Evolutionary conservation across 2,888 invertebrate genomes (phyloP), one percentile per base, ranked within the genome.

Genomic region (Trichopoda pennipes): DNA sequence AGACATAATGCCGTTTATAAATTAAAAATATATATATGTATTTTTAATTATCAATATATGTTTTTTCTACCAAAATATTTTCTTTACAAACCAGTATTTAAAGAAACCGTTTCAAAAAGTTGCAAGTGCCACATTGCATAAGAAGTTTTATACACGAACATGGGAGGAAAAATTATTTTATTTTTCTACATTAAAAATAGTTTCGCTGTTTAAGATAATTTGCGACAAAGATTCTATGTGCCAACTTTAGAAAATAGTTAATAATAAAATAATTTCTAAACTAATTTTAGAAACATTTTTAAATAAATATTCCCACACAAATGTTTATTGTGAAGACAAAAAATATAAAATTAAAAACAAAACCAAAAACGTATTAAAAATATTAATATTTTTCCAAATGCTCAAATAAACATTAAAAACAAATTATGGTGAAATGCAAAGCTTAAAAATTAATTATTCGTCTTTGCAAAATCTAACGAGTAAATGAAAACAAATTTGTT

Each of bases 261-360:
- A 28, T 28, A 44, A 44, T 44, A 44, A 44, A n/a, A 44, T 16
- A 8, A 49, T 38, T 66, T 66, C n/a, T 28, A 49, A 16, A 42
- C 64, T 75, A 75, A 53, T 35, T 76, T 69, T 60, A 60, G 61
- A 76, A 4, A 61, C 17, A 61, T 61, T 69, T 53, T 44, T 73
- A 64, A 66, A 79, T 72, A 73, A 55, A 58, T 55, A 60, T 73
- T 60, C 38, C 44, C 61, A 77, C 56, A 49, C 17, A 32, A 28
- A 4, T 28, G 28, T 28, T 28, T 28, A 28, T 4, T 1, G n/a
- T n/a, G n/a, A 6, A 8, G n/a, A 19, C 9, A 23, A 53, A 16
- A 61, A 53, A n/a, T n/a, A 23, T 32, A 58, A 70, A 14, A 56
- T 53, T 32, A n/a, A 23, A 44, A 19, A 53, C 35, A 28, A 28